A percentile compares a stretch with the other conserved stretches of the same genome.
Evolutionary conservation across 2,888 invertebrate species (phyloP).

Genomic region (Synergus japonicus): DNA sequence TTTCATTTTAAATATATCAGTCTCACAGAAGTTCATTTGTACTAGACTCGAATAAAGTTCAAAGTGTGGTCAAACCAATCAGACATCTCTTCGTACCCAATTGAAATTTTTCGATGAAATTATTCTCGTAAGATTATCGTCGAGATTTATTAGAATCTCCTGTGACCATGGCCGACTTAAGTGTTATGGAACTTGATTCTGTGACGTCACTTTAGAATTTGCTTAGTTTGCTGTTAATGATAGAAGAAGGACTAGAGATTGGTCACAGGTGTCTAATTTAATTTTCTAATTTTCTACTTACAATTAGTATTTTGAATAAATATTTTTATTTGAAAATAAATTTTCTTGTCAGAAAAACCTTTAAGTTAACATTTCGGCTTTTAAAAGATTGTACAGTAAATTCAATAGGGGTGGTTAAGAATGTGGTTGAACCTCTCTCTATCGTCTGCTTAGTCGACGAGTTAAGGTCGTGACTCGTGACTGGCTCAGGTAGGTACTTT

Average conservation of each 20-base stretch:
- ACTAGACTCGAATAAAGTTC: not conserved
- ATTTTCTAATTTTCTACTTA: not conserved
- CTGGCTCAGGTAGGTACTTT: conserved; percentile 40
- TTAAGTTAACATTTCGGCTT: not conserved
- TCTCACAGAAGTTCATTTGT: not conserved
- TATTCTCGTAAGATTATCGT: not conserved
- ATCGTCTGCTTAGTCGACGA: conserved; percentile 43
- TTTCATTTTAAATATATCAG: not conserved
- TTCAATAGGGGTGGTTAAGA: conserved; percentile 51
- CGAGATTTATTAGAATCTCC: conserved; percentile 23
- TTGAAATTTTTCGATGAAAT: conserved; percentile 1
- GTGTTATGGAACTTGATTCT: conserved; percentile 48
- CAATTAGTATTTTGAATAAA: not conserved
- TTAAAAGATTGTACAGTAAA: not conserved
- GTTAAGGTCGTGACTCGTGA: conserved; percentile 47
- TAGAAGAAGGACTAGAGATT: not conserved
- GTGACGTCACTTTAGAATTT: conserved; percentile 36
- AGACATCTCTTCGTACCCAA: not conserved
- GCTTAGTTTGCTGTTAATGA: conserved; percentile 8
- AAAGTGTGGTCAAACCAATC: not conserved
- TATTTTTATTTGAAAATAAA: not conserved
- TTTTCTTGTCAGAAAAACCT: too few species aligned
- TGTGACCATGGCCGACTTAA: conserved; percentile 53
- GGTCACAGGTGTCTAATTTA: not conserved
- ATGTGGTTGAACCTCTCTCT: conserved; percentile 54